Conservation (phyloP, 2,113 vertebrate species). For the Colius striatus region DNA sequence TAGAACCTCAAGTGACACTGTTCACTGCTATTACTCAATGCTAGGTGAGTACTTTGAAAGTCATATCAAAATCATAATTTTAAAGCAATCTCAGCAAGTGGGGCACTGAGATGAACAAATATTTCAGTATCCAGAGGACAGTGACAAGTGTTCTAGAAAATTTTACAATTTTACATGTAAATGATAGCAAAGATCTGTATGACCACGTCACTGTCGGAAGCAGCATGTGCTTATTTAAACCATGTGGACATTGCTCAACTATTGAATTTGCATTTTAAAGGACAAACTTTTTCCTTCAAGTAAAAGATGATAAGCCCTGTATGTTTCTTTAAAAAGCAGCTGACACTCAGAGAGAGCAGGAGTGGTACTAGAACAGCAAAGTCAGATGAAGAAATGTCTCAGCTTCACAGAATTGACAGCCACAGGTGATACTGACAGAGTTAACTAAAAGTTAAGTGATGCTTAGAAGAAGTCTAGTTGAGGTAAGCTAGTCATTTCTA, state of each 20-base stretch:
- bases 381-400: slow-evolving; percentile 38
- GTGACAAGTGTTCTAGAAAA: background rate
- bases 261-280: background rate
- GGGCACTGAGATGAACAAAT: slow-evolving; percentile 22
- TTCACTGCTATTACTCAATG: background rate
- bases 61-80: background rate
- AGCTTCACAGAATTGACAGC: background rate
- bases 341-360: background rate
- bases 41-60: background rate
- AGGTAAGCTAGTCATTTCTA: slow-evolving; percentile 17
- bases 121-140: slow-evolving; percentile 7
- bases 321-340: slow-evolving; percentile 33
- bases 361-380: slow-evolving; percentile 15
- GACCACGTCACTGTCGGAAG: background rate
- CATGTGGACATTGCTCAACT: background rate
- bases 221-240: background rate
- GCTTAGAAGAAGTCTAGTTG: background rate
- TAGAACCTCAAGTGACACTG: background rate
- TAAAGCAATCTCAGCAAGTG: background rate
- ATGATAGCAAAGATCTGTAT: background rate
- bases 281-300: background rate
- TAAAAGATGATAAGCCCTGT: background rate
- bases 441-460: slow-evolving; percentile 12
- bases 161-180: background rate
- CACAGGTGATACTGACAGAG: slow-evolving; percentile 34